Percentiles rank a stretch among this genome's conserved stretches.
Evolutionary conservation across 2,888 invertebrate genomes (phyloP).

Genomic region (Ecliptopera silaceata): DNA sequence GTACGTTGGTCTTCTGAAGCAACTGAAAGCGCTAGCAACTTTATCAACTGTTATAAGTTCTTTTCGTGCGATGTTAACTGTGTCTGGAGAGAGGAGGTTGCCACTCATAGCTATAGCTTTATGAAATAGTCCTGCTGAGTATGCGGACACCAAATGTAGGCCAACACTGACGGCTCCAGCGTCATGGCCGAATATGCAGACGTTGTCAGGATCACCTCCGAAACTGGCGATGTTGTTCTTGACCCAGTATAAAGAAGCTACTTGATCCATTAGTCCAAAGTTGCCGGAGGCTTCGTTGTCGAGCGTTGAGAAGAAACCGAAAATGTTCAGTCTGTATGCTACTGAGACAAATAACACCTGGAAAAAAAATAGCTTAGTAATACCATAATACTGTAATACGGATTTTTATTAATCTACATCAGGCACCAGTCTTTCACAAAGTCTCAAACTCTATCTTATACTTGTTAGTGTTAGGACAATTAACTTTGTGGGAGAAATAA

Average conservation of each 20-base stretch:
- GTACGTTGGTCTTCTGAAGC: conserved; percentile 86
- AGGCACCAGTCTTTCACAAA: too few relatives aligned
- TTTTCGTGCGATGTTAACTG: conserved; percentile 85
- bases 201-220: conserved; percentile 89
- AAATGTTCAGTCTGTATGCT: conserved; percentile 90
- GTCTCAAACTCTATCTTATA: too few relatives aligned
- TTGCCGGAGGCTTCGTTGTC: conserved; percentile 91
- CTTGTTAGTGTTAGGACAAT: too few relatives aligned
- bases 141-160: conserved; percentile 87
- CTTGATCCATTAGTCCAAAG: conserved; percentile 91
- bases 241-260: conserved; percentile 91
- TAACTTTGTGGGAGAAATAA: too few relatives aligned
- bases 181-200: conserved; percentile 91
- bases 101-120: conserved; percentile 93
- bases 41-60: conserved; percentile 85
- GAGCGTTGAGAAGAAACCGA: conserved; percentile 92
- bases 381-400: not conserved
- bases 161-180: conserved; percentile 91
- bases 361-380: conserved; percentile 29
- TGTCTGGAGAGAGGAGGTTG: conserved; percentile 85
- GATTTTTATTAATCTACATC: too few relatives aligned
- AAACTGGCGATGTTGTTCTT: conserved; percentile 89
- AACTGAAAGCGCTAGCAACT: conserved; percentile 86
- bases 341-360: conserved; percentile 90
- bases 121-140: conserved; percentile 87